Percentiles rank a stretch among this genome's conserved stretches.
Evolutionary conservation across 2,888 invertebrate genomes (phyloP).

Genomic region (Diaphora mendica): DNA sequence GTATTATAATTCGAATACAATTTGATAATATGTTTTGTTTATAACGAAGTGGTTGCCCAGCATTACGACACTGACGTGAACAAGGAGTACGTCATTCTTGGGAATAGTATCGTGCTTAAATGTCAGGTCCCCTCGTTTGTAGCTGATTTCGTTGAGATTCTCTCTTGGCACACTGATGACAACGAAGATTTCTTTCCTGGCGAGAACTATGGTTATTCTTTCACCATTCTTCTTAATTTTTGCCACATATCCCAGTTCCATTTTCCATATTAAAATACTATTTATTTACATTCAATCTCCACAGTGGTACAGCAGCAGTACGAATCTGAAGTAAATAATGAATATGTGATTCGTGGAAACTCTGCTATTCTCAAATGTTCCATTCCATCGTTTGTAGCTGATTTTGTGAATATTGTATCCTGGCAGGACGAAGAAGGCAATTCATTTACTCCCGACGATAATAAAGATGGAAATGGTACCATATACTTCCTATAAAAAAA

Average conservation of each 20-base stretch:
- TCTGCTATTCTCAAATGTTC: slow-evolving; percentile 95
- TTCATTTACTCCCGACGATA: slow-evolving; percentile 70
- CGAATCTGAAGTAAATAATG: slow-evolving; percentile 96
- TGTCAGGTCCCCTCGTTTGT: slow-evolving; percentile 95
- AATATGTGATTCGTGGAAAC: slow-evolving; percentile 96
- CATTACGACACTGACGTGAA: slow-evolving; percentile 94
- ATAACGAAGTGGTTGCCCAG: slow-evolving; percentile 90
- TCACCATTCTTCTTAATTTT: slow-evolving; percentile 32
- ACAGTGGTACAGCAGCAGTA: slow-evolving; percentile 96
- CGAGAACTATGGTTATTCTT: slow-evolving; percentile 86
- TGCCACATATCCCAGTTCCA: slow-evolving; percentile 40
- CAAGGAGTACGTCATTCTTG: slow-evolving; percentile 94
- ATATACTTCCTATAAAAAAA: slow-evolving; percentile 27
- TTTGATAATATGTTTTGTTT: slow-evolving; percentile 40
- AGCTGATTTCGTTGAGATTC: slow-evolving; percentile 93
- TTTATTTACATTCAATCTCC: slow-evolving; percentile 38
- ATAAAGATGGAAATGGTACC: slow-evolving; percentile 75
- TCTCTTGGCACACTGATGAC: slow-evolving; percentile 93
- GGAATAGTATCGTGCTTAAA: slow-evolving; percentile 92
- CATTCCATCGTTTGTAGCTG: slow-evolving; percentile 96
- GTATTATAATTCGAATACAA: not conserved
- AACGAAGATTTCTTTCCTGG: slow-evolving; percentile 90
- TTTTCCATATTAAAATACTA: slow-evolving; percentile 22
- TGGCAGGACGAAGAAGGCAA: slow-evolving; percentile 94
- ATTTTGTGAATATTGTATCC: slow-evolving; percentile 95